These are phyloP conservation scores for Himalopsyche kuldschensis DNA, from an alignment of 2,888 invertebrate genomes.

Conservation along the genomic window DNA sequence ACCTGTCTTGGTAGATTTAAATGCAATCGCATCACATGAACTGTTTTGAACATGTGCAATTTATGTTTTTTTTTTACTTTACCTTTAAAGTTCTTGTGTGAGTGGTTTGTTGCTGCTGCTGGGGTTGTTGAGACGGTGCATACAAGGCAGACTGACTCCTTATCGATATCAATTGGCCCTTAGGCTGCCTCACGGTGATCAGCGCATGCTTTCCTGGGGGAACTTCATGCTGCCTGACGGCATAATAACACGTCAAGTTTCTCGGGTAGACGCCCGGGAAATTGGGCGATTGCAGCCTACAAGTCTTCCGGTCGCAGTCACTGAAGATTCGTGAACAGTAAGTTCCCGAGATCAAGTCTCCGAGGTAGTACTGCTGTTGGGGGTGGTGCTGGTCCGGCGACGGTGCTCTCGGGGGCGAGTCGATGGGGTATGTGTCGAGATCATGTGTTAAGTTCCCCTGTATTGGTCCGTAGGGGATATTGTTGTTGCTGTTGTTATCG, in stretches of 20 bases:
- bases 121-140: constrained; percentile 57
- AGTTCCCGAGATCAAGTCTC: constrained; percentile 87
- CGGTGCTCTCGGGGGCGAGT: constrained; percentile 42
- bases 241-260: constrained; percentile 92
- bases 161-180: constrained; percentile 83
- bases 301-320: constrained; percentile 87
- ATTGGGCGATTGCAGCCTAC: constrained; percentile 89
- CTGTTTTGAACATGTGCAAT: no score
- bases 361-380: constrained; percentile 70
- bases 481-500: constrained; percentile 3
- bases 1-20: no score
- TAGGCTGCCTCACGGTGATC: constrained; percentile 81
- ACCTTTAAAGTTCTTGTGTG: constrained; percentile 50
- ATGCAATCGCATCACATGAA: no score
- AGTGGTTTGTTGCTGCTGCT: constrained; percentile 54
- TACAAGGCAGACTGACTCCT: constrained; percentile 74
- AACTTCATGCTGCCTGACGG: constrained; percentile 82
- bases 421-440: background rate
- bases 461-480: constrained; percentile 22
- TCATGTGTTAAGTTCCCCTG: constrained; percentile 6
- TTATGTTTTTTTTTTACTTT: background rate
- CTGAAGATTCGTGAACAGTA: constrained; percentile 92
- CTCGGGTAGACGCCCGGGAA: constrained; percentile 92
- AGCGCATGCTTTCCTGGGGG: constrained; percentile 86
- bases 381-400: constrained; percentile 45